Evolutionary conservation across 37 sponge, comb jelly and placozoan species (phyloP).

Genomic region (Crambe crambe): DNA sequence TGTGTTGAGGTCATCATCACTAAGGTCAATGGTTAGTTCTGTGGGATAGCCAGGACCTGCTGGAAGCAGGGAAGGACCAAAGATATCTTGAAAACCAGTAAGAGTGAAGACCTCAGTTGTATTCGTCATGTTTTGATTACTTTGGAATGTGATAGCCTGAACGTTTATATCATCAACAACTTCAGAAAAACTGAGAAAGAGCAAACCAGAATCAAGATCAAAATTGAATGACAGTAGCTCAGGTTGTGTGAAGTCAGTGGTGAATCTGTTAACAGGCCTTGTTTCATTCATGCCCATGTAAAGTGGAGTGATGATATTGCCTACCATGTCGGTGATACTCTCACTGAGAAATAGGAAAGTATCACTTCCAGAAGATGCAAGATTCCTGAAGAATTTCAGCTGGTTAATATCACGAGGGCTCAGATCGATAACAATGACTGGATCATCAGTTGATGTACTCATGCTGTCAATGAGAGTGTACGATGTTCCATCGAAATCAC

Average conservation of each 20-base stretch:
- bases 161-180: constrained; percentile 65
- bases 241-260: constrained; percentile 57
- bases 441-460: constrained; percentile 59
- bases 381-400: constrained; percentile 76
- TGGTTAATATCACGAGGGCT: constrained; percentile 70
- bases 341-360: constrained; percentile 75
- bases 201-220: constrained; percentile 73
- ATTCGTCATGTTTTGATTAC: constrained; percentile 18
- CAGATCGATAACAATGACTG: constrained; percentile 53
- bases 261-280: constrained; percentile 58
- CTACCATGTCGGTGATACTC: constrained; percentile 79
- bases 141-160: constrained; percentile 44
- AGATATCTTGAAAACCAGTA: constrained; percentile 27
- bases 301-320: constrained; percentile 72
- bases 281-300: constrained; percentile 59
- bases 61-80: constrained; percentile 82
- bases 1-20: constrained; percentile 68
- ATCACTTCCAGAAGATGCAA: constrained; percentile 36
- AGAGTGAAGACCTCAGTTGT: constrained; percentile 35
- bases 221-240: constrained; percentile 61
- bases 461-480: constrained; percentile 67
- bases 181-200: constrained; percentile 86
- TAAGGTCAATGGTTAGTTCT: constrained; percentile 60
- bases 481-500: constrained; percentile 35
- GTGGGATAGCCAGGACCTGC: constrained; percentile 86